Evolutionary conservation across 2,113 vertebrate genomes (phyloP).

Genomic region (Colistium nudipinnis): DNA sequence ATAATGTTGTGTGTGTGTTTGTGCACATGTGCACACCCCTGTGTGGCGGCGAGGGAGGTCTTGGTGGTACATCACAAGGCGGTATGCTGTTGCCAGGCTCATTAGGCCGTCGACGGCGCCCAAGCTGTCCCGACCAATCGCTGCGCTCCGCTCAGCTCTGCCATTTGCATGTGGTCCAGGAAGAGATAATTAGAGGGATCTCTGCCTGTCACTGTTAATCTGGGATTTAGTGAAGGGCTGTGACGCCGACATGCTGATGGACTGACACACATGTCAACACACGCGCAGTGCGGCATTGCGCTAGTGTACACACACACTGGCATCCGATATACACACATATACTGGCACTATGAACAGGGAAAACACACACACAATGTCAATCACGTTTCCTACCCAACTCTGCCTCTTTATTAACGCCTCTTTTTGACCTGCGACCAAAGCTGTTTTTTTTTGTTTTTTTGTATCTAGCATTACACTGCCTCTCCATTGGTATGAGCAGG

Average conservation of each 20-base stretch:
- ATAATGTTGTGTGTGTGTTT: slow-evolving; percentile 18
- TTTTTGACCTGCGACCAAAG: slow-evolving; percentile 42
- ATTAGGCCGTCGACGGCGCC: slow-evolving; percentile 68
- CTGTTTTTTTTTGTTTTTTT: slow-evolving; percentile 34
- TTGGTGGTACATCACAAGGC: slow-evolving; percentile 68
- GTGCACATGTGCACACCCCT: slow-evolving; percentile 11
- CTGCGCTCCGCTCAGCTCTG: slow-evolving; percentile 60
- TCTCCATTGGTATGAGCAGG: slow-evolving; percentile 59
- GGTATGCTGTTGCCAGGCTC: slow-evolving; percentile 77
- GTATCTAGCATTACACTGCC: slow-evolving; percentile 17
- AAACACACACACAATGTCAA: background rate
- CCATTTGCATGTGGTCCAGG: slow-evolving; percentile 83
- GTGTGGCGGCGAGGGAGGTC: slow-evolving; percentile 43
- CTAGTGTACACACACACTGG: slow-evolving; percentile 33
- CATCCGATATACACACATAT: slow-evolving; percentile 14
- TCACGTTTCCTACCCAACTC: background rate
- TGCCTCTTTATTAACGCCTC: slow-evolving; percentile 13
- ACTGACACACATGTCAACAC: slow-evolving; percentile 64
- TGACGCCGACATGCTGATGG: slow-evolving; percentile 78
- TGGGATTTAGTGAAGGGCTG: slow-evolving; percentile 80
- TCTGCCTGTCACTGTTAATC: slow-evolving; percentile 87
- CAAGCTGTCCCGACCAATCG: slow-evolving; percentile 71
- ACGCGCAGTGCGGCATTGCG: slow-evolving; percentile 34
- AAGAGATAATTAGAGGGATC: slow-evolving; percentile 85
- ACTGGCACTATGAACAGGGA: too few species aligned